Conservation (phyloP, 2,113 vertebrate genomes). For the Lota lota region DNA sequence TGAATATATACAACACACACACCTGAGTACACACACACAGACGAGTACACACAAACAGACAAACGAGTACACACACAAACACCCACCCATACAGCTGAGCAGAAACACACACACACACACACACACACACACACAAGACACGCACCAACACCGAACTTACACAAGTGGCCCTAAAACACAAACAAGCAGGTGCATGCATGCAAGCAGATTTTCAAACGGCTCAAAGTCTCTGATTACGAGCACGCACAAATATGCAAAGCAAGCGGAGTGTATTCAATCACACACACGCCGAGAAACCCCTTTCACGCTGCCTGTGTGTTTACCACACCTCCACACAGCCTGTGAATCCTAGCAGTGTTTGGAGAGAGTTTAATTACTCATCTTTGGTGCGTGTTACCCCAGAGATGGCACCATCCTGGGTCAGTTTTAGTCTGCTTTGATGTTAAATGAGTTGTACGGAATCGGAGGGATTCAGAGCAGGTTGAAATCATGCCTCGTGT, state of each 20-base stretch:
- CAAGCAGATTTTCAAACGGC: no score
- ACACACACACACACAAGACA: neutral
- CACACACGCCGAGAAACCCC: no score
- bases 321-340: no score
- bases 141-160: neutral
- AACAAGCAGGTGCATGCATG: no score
- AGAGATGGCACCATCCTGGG: conserved; percentile 16
- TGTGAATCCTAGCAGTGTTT: neutral
- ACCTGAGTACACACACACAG: neutral
- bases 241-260: conserved; percentile 1
- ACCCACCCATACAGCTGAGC: neutral
- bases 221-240: no score
- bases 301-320: no score
- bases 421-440: conserved; percentile 36
- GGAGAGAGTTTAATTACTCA: conserved; percentile 38
- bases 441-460: conserved; percentile 30
- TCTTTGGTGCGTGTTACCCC: conserved; percentile 34
- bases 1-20: neutral
- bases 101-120: conserved; percentile 3
- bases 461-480: conserved; percentile 25
- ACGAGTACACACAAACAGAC: neutral
- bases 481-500: conserved; percentile 17
- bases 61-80: neutral
- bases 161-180: no score
- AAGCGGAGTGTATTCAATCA: conserved; percentile 18